These are phyloP conservation scores for Pygoscelis antarcticus DNA, from an alignment of 2,113 vertebrate genomes.

Conservation along the genomic window DNA sequence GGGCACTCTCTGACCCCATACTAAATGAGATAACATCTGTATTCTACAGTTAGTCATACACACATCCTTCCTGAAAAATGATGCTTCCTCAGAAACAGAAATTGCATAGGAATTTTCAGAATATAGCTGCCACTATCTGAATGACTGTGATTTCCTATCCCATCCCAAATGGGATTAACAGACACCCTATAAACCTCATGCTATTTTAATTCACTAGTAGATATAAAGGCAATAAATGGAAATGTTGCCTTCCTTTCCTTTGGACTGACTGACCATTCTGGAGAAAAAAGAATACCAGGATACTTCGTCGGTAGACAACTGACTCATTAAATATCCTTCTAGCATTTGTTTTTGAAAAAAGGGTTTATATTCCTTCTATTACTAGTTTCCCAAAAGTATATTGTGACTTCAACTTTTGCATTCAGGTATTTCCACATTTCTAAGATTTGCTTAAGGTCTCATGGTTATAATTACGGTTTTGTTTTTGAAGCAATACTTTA, in stretches of 20 bases:
- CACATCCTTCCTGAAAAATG: neutral
- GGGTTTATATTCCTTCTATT: neutral
- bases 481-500: neutral
- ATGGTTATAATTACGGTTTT: neutral
- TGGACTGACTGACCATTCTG: neutral
- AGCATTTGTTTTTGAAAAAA: neutral
- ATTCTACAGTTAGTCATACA: neutral
- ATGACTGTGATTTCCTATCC: neutral
- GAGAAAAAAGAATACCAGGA: neutral
- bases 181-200: neutral
- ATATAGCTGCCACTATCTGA: neutral
- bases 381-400: neutral
- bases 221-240: neutral
- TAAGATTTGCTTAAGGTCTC: neutral
- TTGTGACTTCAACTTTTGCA: neutral
- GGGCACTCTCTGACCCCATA: neutral
- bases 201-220: neutral
- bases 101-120: neutral
- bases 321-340: neutral
- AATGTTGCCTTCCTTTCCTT: neutral
- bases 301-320: neutral
- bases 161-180: neutral
- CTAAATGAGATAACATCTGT: neutral
- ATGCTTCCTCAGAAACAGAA: neutral
- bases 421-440: neutral